These are phyloP conservation scores for Moxostoma hubbsi DNA, from an alignment of 2,797 vertebrate genomes.

Conservation along the genomic window DNA sequence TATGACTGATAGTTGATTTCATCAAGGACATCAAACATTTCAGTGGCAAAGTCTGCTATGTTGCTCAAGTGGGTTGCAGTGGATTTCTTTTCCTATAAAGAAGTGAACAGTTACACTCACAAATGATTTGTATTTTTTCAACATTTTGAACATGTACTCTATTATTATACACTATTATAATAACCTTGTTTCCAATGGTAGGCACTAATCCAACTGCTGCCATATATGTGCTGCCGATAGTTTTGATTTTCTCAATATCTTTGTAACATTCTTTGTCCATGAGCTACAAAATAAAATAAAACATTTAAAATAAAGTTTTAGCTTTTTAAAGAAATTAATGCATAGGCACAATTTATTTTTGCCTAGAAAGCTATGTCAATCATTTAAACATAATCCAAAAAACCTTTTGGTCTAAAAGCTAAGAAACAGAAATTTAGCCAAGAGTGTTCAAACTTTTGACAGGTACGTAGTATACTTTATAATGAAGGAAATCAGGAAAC, in stretches of 20 bases:
- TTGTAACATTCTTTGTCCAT: conserved; percentile 98
- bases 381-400: too few relatives aligned
- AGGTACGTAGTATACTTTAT: background rate
- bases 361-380: too few relatives aligned
- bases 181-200: conserved; percentile 90
- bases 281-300: conserved; percentile 72
- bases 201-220: conserved; percentile 95
- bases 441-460: too few relatives aligned
- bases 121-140: background rate
- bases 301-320: too few relatives aligned
- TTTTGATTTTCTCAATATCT: conserved; percentile 99
- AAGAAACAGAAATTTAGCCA: too few relatives aligned
- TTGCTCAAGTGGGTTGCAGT: conserved; percentile 90
- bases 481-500: background rate
- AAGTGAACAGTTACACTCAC: background rate
- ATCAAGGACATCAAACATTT: conserved; percentile 98
- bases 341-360: too few relatives aligned
- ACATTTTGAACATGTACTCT: background rate
- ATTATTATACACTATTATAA: background rate
- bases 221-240: conserved; percentile 99
- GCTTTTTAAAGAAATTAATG: too few relatives aligned
- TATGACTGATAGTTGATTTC: conserved; percentile 99
- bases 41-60: conserved; percentile 95
- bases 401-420: too few relatives aligned
- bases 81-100: conserved; percentile 87